A percentile compares a stretch with the other conserved stretches of the same genome.
These are phyloP conservation scores for Spodoptera picta DNA, from an alignment of 2,888 invertebrate species.

Conservation along the genomic window DNA sequence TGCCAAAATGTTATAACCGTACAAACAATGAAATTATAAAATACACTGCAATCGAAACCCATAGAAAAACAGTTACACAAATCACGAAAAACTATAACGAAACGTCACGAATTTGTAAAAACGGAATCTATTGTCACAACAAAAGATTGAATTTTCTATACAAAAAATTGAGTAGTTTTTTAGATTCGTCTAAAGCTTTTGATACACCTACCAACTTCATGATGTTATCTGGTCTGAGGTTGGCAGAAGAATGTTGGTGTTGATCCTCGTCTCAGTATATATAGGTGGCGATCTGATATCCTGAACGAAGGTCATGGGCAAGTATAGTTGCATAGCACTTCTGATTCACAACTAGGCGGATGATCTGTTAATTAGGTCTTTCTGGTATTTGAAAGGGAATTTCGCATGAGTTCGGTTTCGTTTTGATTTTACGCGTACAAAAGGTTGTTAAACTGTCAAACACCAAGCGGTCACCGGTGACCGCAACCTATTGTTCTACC, in stretches of 20 bases:
- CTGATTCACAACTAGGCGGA: slow-evolving; percentile 27
- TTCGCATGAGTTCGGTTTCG: slow-evolving; percentile 10
- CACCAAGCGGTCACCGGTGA: no score
- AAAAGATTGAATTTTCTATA: slow-evolving; percentile 19
- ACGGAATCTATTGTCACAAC: slow-evolving; percentile 9
- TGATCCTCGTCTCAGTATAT: slow-evolving; percentile 68
- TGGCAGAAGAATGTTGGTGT: slow-evolving; percentile 74
- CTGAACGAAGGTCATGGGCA: slow-evolving; percentile 77
- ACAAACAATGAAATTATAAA: slow-evolving; percentile 13
- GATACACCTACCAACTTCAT: slow-evolving; percentile 82
- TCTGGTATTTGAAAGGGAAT: slow-evolving; percentile 35
- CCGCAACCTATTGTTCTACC: no score
- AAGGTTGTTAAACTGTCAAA: no score
- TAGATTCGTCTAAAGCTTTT: slow-evolving; percentile 12
- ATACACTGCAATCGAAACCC: slow-evolving; percentile 36
- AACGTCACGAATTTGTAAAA: slow-evolving; percentile 31
- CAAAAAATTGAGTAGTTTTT: slow-evolving; percentile 13
- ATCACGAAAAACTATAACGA: slow-evolving; percentile 35
- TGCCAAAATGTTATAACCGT: slow-evolving; percentile 14
- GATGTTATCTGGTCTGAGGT: slow-evolving; percentile 72
- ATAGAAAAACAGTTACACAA: slow-evolving; percentile 32
- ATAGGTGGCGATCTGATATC: slow-evolving; percentile 68
- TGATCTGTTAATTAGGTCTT: slow-evolving; percentile 32
- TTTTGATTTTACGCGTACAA: slow-evolving; percentile 5
- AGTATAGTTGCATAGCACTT: slow-evolving; percentile 39